Evolutionary conservation across 2,888 invertebrate species (phyloP), one percentile per base, ranked within the genome.

Genomic region (Amphipyra berbera): DNA sequence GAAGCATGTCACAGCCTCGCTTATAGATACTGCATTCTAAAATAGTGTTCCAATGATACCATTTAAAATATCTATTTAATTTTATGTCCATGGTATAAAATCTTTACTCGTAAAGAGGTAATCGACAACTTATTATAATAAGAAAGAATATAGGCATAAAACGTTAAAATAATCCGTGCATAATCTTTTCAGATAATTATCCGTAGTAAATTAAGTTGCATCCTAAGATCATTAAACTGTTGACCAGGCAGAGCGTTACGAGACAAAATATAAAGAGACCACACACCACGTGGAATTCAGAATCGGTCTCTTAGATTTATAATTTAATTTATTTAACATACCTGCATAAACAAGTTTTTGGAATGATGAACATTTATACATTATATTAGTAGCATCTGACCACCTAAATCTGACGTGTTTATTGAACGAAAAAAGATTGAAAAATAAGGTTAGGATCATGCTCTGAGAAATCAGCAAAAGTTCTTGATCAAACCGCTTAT

Each of bases 191-290:
- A 79, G 62, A 68, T 76, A 76, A 77, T 77, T 73, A 76, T 76
- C 69, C 60, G 76, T 76, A 70, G 74, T 84, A 81, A 85, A 85
- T 81, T 78, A 83, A 80, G 68, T 75, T 73, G 70, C 76, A 66
- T 76, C 72, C 64, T 78, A 72, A 77, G 73, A 59, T 73, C 76
- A 73, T 78, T 81, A 81, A 77, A 56, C 46, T 50, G 59, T 44
- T 66, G 60, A 50, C 49, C 68, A 42, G 62, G 55, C 68, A 57
- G 61, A 48, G 60, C 53, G 53, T 62, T 61, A 70, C 59, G 60
- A 76, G 58, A 73, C 71, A 73, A 70, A 80, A 73, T 75, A 66
- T 66, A 44, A 50, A 61, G 60, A 59, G 85, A 85, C 85, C 84
- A 83, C 83, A 85, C 83, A 84, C 75, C 64, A 72, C 49, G 83